phyloP scores from a whole-genome alignment of 2,888 invertebrate species.

The Parochlus steinenii region DNA sequence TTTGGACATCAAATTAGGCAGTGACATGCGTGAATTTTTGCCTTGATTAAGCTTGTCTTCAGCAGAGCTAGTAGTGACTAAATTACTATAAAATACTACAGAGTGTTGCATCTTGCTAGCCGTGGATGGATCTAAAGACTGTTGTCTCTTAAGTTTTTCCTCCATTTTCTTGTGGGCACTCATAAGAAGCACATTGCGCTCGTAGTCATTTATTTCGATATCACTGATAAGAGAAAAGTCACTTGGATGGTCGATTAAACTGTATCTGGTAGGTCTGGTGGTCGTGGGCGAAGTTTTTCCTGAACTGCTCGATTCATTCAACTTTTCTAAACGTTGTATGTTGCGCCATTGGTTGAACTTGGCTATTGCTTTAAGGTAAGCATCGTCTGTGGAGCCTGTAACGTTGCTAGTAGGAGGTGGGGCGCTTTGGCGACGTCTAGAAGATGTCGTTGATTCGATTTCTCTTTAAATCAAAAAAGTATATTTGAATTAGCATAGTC shows the following conservation, averaged over 20 bases:
- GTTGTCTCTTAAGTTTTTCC: background rate
- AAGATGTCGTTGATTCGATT: conserved; percentile 16
- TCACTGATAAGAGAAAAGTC: conserved; percentile 5
- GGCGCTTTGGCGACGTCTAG: conserved; percentile 18
- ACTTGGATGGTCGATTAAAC: conserved; percentile 1
- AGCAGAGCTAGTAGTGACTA: background rate
- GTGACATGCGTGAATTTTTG: conserved; percentile 6
- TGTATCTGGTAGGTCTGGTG: no score
- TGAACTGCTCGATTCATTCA: conserved; percentile 7
- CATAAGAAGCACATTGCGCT: no score
- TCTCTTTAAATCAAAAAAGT: conserved; percentile 15
- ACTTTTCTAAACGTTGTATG: conserved; percentile 7
- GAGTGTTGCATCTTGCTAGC: background rate
- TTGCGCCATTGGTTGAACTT: conserved; percentile 19
- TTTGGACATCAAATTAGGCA: conserved; percentile 4
- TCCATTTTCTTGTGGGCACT: background rate
- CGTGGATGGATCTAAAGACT: background rate
- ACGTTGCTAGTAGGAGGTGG: conserved; percentile 14
- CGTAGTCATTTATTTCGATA: conserved; percentile 3
- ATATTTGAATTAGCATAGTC: no score
- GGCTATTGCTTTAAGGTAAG: conserved; percentile 17
- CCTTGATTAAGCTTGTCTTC: conserved; percentile 1
- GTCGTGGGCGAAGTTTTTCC: conserved; percentile 2
- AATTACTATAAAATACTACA: conserved; percentile 3
- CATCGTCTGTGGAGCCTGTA: conserved; percentile 16